These are phyloP conservation scores for Archivesica marissinica DNA, from an alignment of 1,140 invertebrate genomes.

Conservation along the genomic window DNA sequence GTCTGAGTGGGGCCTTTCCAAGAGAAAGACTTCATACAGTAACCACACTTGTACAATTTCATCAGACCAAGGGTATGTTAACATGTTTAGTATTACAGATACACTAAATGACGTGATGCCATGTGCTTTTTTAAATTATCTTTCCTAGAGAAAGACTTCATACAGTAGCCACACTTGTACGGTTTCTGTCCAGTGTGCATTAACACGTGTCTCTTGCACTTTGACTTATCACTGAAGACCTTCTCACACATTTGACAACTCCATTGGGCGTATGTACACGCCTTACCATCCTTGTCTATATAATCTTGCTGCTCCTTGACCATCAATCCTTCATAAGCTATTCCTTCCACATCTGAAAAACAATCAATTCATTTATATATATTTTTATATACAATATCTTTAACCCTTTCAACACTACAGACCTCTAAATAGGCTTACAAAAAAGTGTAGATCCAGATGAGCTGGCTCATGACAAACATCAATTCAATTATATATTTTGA, in stretches of 20 bases:
- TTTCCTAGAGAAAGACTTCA: slow-evolving; percentile 23
- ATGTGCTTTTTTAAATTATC: slow-evolving; percentile 65
- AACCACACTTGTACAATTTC: not conserved
- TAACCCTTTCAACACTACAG: too few relatives aligned
- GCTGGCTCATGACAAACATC: too few relatives aligned
- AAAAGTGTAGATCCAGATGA: too few relatives aligned
- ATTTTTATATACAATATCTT: too few relatives aligned
- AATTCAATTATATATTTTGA: too few relatives aligned
- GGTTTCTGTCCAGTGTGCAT: slow-evolving; percentile 26
- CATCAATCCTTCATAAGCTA: not conserved
- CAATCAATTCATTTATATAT: too few relatives aligned
- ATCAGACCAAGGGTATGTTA: not conserved
- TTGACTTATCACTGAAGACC: slow-evolving; percentile 5
- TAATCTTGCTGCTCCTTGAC: not conserved
- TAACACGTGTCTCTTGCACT: not conserved
- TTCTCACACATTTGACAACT: slow-evolving; percentile 7
- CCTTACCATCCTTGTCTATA: not conserved
- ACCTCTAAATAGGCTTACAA: too few relatives aligned
- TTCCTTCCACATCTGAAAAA: not conserved
- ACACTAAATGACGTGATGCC: not conserved
- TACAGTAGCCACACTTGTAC: slow-evolving; percentile 29
- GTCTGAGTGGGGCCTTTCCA: too few relatives aligned
- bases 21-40: not conserved
- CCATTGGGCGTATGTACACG: not conserved
- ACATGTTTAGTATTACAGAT: not conserved